Conservation (phyloP, 2,113 vertebrate species). For the Gracilinanus agilis region DNA sequence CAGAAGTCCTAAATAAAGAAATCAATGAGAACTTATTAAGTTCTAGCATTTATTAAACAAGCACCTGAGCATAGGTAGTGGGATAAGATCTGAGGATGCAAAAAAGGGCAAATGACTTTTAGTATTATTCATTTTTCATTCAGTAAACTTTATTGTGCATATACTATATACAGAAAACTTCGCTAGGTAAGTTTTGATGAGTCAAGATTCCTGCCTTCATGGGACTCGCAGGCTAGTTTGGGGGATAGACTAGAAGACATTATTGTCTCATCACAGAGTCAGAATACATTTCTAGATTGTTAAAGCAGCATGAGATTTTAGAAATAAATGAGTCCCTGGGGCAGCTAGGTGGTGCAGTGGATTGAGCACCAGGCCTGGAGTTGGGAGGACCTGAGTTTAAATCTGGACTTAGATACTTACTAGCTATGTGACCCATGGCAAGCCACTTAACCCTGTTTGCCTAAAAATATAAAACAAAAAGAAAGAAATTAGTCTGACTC, state of each 20-base stretch:
- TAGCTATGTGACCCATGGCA: too few species aligned
- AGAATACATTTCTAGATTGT: background rate
- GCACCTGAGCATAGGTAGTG: background rate
- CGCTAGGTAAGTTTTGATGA: background rate
- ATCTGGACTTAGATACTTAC: too few species aligned
- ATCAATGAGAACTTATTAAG: background rate
- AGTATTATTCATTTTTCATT: background rate
- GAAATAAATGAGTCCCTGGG: background rate
- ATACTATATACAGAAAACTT: background rate
- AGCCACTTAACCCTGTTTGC: too few species aligned
- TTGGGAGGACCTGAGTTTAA: too few species aligned
- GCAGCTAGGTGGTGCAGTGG: too few species aligned
- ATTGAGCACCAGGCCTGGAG: too few species aligned
- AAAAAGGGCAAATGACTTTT: background rate
- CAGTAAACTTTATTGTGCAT: background rate
- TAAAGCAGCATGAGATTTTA: background rate
- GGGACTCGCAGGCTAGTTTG: background rate
- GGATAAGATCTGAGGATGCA: background rate
- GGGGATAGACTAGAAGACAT: background rate
- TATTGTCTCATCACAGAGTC: background rate
- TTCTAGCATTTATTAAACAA: background rate
- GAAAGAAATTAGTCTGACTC: background rate
- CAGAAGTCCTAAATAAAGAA: background rate
- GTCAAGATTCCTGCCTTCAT: background rate
- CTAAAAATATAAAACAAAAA: too few species aligned